phyloP scores from a whole-genome alignment of 2,888 invertebrate genomes.

The Acronicta leporina region DNA sequence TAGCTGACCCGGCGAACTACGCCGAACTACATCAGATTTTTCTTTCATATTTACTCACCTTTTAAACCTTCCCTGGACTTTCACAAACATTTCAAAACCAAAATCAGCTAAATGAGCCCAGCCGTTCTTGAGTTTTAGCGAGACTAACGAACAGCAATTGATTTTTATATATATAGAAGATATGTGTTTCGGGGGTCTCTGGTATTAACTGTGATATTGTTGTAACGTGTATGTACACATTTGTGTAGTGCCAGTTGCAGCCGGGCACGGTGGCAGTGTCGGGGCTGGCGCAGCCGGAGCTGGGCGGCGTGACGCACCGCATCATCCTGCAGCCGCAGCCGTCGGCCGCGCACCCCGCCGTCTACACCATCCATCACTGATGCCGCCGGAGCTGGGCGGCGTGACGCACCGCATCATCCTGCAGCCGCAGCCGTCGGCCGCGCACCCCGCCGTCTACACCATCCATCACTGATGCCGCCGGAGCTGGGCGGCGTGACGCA shows the following conservation, averaged over 20 bases:
- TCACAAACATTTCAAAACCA: too few relatives aligned
- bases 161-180: too few relatives aligned
- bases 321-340: constrained; percentile 82
- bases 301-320: constrained; percentile 82
- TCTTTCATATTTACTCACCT: too few relatives aligned
- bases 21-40: too few relatives aligned
- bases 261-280: constrained; percentile 78
- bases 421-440: constrained; percentile 72
- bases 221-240: background rate
- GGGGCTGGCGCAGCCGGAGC: constrained; percentile 74
- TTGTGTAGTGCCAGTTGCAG: constrained; percentile 69
- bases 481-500: constrained; percentile 82
- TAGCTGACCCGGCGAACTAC: too few relatives aligned
- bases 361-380: constrained; percentile 84
- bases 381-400: constrained; percentile 73
- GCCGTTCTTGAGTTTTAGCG: too few relatives aligned
- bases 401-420: constrained; percentile 85
- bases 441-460: constrained; percentile 80
- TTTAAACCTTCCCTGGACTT: too few relatives aligned
- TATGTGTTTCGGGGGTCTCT: too few relatives aligned
- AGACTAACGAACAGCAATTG: too few relatives aligned
- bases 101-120: too few relatives aligned
- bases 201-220: too few relatives aligned
- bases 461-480: constrained; percentile 77
- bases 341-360: constrained; percentile 70